Evolutionary conservation across 2,797 vertebrate species (phyloP), one percentile per base, ranked within the genome.

Genomic region (Sciurus carolinensis): DNA sequence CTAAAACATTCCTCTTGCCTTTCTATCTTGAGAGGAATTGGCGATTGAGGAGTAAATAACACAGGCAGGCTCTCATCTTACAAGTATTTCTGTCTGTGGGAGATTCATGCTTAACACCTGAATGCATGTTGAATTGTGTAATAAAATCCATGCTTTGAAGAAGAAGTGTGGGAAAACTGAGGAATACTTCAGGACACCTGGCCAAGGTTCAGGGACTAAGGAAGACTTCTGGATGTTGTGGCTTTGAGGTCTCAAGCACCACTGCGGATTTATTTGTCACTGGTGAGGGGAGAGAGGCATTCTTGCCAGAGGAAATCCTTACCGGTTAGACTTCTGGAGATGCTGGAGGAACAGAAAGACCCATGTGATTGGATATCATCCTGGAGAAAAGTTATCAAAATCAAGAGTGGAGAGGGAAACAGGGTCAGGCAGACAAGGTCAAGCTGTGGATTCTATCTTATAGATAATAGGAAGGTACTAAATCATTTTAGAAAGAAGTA

Each of bases 191-290:
- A 36, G 69, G 39, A 50, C 36, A 33, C 17, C 4, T 57, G 64
- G 42, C 17, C 20, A 79, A 83, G 42, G 42, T 4, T 3, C 4
- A 79, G 84, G 17, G 44, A 66, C 57, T 52, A 22, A 50, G 30
- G n/a, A 66, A 59, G 59, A 62, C n/a, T 44, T 87, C 26, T 93
- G 47, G 47, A n/a, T 72, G 20, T 64, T 77, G 26, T 77, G 33
- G 71, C n/a, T 44, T 77, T 42, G 75, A 66, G 22, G 81, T 47
- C 52, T 77, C 36, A 47, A 83, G 18, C 20, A 7, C 14, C 4
- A 75, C 8, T 17, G 33, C 39, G 1, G 8, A 59, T 22, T 81
- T 36, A 10, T 47, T 54, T 73, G 42, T 50, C 5, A 62, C 1
- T 24, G 36, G 54, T 33, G 15, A 18, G 4, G n/a, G 11, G 39